Conservation (phyloP, 2,888 invertebrate species). For the Amiota communis region DNA sequence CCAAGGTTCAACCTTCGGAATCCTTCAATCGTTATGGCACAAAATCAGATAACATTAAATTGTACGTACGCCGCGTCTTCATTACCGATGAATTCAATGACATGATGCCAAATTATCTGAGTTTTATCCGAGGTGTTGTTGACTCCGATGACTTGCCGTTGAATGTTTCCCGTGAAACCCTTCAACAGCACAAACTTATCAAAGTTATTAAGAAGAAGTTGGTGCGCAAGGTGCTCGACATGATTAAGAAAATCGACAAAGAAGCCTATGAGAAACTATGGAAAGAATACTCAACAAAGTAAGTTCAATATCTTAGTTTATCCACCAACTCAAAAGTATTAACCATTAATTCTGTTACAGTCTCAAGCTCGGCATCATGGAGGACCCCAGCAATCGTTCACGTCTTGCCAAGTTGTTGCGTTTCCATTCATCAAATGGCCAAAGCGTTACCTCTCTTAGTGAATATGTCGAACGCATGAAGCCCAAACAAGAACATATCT, state of each 20-base stretch:
- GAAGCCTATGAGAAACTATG: conserved; percentile 95
- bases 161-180: conserved; percentile 97
- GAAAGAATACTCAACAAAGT: conserved; percentile 99
- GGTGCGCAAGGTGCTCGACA: conserved; percentile 96
- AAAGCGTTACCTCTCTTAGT: conserved; percentile 81
- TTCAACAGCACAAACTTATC: conserved; percentile 98
- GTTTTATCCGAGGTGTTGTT: conserved; percentile 96
- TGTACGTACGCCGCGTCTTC: conserved; percentile 98
- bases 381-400: conserved; percentile 96
- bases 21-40: conserved; percentile 97
- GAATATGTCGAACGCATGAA: conserved; percentile 98
- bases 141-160: conserved; percentile 99
- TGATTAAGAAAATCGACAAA: conserved; percentile 96
- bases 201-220: conserved; percentile 99
- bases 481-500: conserved; percentile 93
- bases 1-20: conserved; percentile 91
- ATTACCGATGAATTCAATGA: conserved; percentile 99
- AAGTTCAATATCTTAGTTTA: conserved; percentile 64
- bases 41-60: conserved; percentile 93
- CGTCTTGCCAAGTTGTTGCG: conserved; percentile 94
- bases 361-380: conserved; percentile 96
- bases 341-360: conserved; percentile 71
- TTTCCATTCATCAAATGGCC: conserved; percentile 85
- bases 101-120: conserved; percentile 98
- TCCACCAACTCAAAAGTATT: conserved; percentile 13